A percentile compares a stretch with the other conserved stretches of the same genome.
Evolutionary conservation across 2,113 vertebrate species (phyloP).

Genomic region (Erythrocercus mccallii): DNA sequence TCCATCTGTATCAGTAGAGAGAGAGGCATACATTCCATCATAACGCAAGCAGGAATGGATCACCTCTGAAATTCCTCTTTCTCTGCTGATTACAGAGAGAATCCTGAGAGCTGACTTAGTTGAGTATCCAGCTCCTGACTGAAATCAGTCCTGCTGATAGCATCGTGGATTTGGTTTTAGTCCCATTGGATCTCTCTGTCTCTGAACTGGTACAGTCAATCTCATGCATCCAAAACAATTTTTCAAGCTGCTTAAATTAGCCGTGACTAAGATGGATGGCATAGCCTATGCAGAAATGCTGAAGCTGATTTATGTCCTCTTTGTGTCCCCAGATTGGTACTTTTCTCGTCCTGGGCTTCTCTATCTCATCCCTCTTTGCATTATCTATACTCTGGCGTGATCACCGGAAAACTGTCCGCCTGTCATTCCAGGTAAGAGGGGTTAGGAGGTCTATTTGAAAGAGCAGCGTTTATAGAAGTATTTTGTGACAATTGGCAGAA

Average conservation of each 20-base stretch:
- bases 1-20: neutral
- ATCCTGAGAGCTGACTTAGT: neutral
- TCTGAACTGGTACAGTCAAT: neutral
- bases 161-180: neutral
- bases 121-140: neutral
- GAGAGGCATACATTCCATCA: neutral
- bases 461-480: neutral
- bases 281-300: neutral
- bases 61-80: neutral
- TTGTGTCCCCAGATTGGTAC: constrained; percentile 73
- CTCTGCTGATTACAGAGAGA: neutral
- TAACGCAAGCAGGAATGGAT: neutral
- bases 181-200: neutral
- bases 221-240: neutral
- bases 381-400: constrained; percentile 78
- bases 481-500: neutral
- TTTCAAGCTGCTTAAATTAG: neutral
- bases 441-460: neutral
- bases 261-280: neutral
- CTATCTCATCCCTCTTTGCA: constrained; percentile 68
- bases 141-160: neutral
- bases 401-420: constrained; percentile 79
- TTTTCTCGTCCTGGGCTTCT: constrained; percentile 74
- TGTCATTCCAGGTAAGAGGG: constrained; percentile 82
- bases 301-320: neutral